A percentile compares a stretch with the other conserved stretches of the same genome.
phyloP scores from a whole-genome alignment of 2,797 vertebrate genomes.

The Coluber constrictor region DNA sequence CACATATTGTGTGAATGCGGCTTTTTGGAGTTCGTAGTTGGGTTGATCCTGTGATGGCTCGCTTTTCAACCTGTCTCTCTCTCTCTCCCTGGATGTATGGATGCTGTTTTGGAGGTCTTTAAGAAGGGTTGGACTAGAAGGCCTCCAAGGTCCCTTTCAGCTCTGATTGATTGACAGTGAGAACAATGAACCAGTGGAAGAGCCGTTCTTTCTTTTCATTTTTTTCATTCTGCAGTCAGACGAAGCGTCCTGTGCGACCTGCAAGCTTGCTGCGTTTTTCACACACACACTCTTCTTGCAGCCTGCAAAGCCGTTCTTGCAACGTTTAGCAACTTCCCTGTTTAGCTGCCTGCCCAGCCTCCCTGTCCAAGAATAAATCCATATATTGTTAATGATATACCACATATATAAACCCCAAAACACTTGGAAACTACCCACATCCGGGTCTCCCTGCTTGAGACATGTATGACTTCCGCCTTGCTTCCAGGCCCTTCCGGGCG shows the following conservation, averaged over 20 bases:
- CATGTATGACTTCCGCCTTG: neutral
- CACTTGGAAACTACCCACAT: neutral
- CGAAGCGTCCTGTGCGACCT: neutral
- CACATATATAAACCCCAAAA: neutral
- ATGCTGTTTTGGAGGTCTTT: no score
- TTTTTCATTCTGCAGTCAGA: neutral
- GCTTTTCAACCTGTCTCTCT: neutral
- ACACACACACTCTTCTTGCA: neutral
- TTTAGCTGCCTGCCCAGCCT: neutral
- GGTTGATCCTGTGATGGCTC: neutral
- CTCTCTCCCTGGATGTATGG: neutral
- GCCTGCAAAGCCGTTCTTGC: neutral
- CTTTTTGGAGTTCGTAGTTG: accelerated
- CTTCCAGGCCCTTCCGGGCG: neutral
- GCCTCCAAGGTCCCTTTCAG: neutral
- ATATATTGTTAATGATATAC: neutral
- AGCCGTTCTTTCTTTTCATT: neutral
- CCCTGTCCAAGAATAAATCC: neutral
- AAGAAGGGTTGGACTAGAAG: neutral
- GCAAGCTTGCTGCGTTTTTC: neutral
- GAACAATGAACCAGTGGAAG: no score
- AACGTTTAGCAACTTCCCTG: neutral
- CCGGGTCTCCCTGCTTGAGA: no score
- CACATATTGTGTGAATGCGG: neutral
- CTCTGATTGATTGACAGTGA: no score